These are phyloP conservation scores for Sesia bembeciformis DNA, from an alignment of 2,888 invertebrate genomes.

Conservation along the genomic window DNA sequence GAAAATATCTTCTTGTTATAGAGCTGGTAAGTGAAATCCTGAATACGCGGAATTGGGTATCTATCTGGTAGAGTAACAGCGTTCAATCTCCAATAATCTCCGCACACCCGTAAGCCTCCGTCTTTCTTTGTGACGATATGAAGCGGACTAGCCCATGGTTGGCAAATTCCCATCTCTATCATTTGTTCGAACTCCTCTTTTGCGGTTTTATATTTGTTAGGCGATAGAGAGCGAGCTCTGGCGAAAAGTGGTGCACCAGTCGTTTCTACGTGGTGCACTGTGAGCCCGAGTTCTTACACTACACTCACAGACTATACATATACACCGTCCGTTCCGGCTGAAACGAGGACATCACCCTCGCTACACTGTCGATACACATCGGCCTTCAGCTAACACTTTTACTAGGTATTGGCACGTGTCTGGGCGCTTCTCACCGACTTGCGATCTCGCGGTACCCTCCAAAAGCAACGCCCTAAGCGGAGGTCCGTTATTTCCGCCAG, in stretches of 20 bases:
- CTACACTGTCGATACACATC: too few species aligned
- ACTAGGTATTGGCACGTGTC: too few species aligned
- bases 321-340: too few species aligned
- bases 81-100: conserved; percentile 14
- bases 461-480: too few species aligned
- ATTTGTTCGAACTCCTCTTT: conserved; percentile 12
- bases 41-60: conserved; percentile 9
- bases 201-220: conserved; percentile 3
- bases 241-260: conserved; percentile 3
- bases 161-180: conserved; percentile 13
- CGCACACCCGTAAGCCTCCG: conserved; percentile 19
- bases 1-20: conserved; percentile 6
- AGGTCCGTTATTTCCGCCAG: too few species aligned
- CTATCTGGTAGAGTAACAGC: conserved; percentile 12
- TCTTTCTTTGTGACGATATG: conserved; percentile 18
- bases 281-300: too few species aligned
- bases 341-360: too few species aligned
- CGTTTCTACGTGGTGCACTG: neutral
- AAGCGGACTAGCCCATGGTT: conserved; percentile 19
- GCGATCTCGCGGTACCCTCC: too few species aligned
- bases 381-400: too few species aligned
- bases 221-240: conserved; percentile 3
- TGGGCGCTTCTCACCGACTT: too few species aligned
- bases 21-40: conserved; percentile 8
- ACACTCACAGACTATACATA: too few species aligned